Base-by-base conservation (phyloP, 1,140 invertebrate genomes). In the Drosophila mojavensis region DNA sequence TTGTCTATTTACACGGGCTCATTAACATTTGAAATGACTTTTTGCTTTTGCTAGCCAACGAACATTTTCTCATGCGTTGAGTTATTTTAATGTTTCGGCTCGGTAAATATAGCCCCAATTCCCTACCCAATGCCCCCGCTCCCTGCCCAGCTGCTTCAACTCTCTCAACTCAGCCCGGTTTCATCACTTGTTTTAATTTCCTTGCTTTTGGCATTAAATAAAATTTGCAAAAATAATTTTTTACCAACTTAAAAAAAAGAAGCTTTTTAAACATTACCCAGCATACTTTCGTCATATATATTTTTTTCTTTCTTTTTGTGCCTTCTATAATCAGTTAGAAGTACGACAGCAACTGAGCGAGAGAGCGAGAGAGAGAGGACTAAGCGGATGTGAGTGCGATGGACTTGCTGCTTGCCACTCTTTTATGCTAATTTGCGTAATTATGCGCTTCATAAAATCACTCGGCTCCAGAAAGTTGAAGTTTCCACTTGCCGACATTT, bases 381-480 rank as follows among this genome's bases (percentile, higher is more conserved):
- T 61, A 28, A 43, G 43, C 17, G 24, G 65, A 65, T 65, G 66
- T 53, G 43, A 65, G 43, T 58, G 73, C 69, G 78, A 76, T 59
- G 51, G 50, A 74, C 51, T 76, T 47, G 58, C 54, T 54, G 47
- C 51, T 56, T 74, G 65, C 53, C 65, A 89, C 84, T 89, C 73
- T 88, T 91, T 86, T 88, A 91, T 83, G 88, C 80, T 91, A 91
- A 91, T 91, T 91, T 90, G 80, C 83, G 78, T 91, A 91, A 91
- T 91, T 91, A 90, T 86, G 83, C 88, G 88, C 88, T 91, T 75
- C 88, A 84, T 90, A 74, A 88, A 90, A 83, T 90, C 73, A 81
- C 81, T 86, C 56, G 41, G 83, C 79, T 58, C 15, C 55, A 51
- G 15, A 68, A 82, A 88, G 72, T 83, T 83, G 59, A 79, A 69